Percentiles rank a stretch among this genome's conserved stretches.
Conservation (phyloP, 2,888 invertebrate genomes). For the Antheraea assamensis region DNA sequence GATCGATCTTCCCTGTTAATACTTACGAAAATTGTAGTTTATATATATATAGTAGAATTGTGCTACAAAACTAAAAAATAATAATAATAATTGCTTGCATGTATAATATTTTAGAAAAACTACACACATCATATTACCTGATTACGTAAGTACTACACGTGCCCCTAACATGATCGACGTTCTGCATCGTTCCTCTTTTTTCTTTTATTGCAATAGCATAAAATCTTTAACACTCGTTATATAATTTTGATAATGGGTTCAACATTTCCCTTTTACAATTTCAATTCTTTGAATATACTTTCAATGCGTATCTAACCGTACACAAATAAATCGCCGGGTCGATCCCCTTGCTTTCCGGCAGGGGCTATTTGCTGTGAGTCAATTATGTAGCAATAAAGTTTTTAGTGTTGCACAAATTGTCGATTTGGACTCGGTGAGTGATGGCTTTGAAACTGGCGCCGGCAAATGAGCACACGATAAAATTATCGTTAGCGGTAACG, state of each 20-base stretch:
- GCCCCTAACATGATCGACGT: background rate
- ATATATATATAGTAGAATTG: too few relatives aligned
- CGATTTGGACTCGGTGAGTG: slow-evolving; percentile 78
- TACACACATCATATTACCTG: too few relatives aligned
- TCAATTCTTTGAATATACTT: background rate
- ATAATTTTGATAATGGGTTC: background rate
- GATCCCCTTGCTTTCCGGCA: slow-evolving; percentile 2
- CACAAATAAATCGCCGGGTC: slow-evolving; percentile 30
- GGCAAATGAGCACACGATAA: slow-evolving; percentile 83
- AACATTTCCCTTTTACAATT: background rate
- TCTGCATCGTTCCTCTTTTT: background rate
- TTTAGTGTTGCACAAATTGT: slow-evolving; percentile 80
- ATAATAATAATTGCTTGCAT: too few relatives aligned
- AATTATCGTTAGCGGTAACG: slow-evolving; percentile 83
- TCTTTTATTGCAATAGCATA: background rate
- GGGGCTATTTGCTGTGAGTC: slow-evolving; percentile 45
- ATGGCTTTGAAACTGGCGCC: slow-evolving; percentile 78
- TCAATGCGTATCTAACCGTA: slow-evolving; percentile 27
- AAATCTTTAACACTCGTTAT: background rate
- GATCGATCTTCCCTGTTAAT: too few relatives aligned
- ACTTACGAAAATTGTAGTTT: too few relatives aligned
- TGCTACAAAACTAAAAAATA: too few relatives aligned
- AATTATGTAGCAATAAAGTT: slow-evolving; percentile 79
- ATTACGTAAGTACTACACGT: too few relatives aligned
- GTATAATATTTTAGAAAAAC: too few relatives aligned